phyloP scores from a whole-genome alignment of 1,140 invertebrate species.

The Melitaea cinxia region DNA sequence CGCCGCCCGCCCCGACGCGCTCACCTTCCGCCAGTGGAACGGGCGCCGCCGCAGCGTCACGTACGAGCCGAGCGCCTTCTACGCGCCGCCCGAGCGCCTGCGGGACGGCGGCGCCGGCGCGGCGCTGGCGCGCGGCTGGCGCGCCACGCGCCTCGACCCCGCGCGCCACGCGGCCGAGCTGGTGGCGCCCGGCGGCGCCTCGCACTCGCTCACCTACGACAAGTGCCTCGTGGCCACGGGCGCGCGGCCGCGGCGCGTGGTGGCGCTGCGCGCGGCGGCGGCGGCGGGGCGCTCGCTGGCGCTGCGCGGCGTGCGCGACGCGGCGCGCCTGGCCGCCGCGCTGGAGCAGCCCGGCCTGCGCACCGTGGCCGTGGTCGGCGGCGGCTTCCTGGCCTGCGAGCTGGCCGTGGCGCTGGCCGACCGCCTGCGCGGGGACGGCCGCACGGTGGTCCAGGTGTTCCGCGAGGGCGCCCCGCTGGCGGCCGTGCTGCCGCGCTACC shows the following conservation, averaged over 20 bases:
- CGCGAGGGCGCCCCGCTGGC: constrained; percentile 51
- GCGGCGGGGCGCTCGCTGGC: constrained; percentile 37
- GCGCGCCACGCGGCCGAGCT: constrained; percentile 23
- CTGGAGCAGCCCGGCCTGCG: constrained; percentile 29
- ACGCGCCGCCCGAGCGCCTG: constrained; percentile 91
- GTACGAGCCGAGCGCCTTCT: constrained; percentile 90
- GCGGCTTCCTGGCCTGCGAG: constrained; percentile 54
- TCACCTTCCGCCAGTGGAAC: constrained; percentile 52
- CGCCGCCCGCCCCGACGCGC: constrained; percentile 33
- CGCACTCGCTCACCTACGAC: constrained; percentile 37
- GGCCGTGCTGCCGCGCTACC: constrained; percentile 52
- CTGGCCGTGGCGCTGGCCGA: constrained; percentile 58
- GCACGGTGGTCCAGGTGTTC: constrained; percentile 47
- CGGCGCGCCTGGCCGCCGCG: constrained; percentile 36
- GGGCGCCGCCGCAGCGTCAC: constrained; percentile 37
- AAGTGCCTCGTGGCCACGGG: constrained; percentile 45
- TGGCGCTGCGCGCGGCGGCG: constrained; percentile 29
- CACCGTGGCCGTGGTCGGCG: constrained; percentile 36
- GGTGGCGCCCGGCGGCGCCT: constrained; percentile 14
- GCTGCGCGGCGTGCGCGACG: constrained; percentile 38
- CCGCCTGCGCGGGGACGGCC: constrained; percentile 31
- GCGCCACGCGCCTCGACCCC: constrained; percentile 34
- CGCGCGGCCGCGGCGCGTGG: constrained; percentile 33
- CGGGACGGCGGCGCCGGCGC: constrained; percentile 92
- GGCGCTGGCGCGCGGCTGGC: constrained; percentile 89